These are phyloP conservation scores for Lobophora halterata DNA, from an alignment of 2,888 invertebrate species.

Conservation along the genomic window DNA sequence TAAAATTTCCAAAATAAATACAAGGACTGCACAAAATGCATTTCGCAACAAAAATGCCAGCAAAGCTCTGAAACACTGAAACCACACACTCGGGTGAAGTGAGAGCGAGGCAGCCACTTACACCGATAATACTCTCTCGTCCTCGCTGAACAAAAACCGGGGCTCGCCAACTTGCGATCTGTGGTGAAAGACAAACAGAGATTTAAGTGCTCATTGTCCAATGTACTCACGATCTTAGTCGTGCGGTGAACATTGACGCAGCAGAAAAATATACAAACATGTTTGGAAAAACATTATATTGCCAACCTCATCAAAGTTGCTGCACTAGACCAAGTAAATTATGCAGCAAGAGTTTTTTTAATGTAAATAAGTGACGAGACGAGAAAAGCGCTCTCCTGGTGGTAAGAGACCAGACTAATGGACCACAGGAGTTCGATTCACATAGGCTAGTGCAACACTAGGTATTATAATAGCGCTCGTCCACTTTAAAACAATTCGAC, in stretches of 20 bases:
- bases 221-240: conserved; percentile 31
- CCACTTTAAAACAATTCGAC: too few relatives aligned
- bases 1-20: conserved; percentile 24
- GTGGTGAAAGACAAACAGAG: conserved; percentile 40
- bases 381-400: too few relatives aligned
- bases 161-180: conserved; percentile 31
- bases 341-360: too few relatives aligned
- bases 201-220: conserved; percentile 42
- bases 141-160: conserved; percentile 12
- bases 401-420: too few relatives aligned
- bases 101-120: conserved; percentile 15
- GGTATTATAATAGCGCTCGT: too few relatives aligned
- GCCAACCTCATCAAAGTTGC: too few relatives aligned
- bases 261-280: too few relatives aligned
- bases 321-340: too few relatives aligned
- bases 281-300: too few relatives aligned
- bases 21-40: conserved; percentile 18
- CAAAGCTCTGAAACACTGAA: conserved; percentile 16
- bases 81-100: conserved; percentile 15
- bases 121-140: conserved; percentile 10
- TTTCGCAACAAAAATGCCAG: conserved; percentile 20
- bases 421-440: too few relatives aligned
- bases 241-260: not conserved
- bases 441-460: too few relatives aligned
- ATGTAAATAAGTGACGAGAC: too few relatives aligned